Percentiles rank a stretch among this genome's conserved stretches.
Conservation (phyloP, 1,140 invertebrate species). For the Lanistes nyassanus region DNA sequence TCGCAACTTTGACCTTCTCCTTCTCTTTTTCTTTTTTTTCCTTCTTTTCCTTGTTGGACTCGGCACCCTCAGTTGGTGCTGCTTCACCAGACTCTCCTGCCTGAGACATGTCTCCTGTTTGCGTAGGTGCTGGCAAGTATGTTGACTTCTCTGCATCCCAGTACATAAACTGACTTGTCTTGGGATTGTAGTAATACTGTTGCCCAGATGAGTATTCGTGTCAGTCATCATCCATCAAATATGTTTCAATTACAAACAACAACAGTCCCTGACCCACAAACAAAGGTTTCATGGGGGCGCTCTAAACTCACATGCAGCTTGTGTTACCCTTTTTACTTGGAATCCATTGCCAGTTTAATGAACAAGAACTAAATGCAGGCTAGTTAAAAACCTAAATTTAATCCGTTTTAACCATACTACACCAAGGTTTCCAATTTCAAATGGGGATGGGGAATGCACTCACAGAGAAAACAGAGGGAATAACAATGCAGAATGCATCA, state of each 20-base stretch:
- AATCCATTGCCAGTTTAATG: no score
- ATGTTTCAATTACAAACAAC: neutral
- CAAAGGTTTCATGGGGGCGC: neutral
- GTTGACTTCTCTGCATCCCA: constrained; percentile 79
- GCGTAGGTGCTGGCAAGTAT: constrained; percentile 58
- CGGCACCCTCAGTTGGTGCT: constrained; percentile 74
- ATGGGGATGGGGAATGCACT: no score
- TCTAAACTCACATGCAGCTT: no score
- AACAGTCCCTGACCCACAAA: neutral
- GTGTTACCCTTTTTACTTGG: no score
- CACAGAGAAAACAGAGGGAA: no score
- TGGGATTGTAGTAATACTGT: constrained; percentile 79
- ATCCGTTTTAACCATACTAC: no score
- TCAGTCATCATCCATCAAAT: no score
- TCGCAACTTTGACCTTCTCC: constrained; percentile 96
- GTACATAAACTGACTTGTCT: constrained; percentile 91
- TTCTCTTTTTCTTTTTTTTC: constrained; percentile 71
- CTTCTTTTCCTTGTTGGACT: constrained; percentile 53
- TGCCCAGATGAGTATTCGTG: constrained; percentile 22
- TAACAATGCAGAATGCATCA: neutral
- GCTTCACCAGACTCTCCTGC: constrained; percentile 57
- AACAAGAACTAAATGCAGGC: no score
- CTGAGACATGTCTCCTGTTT: constrained; percentile 28
- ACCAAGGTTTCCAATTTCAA: no score
- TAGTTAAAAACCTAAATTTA: no score